Conservation (phyloP, 2,797 vertebrate species). For the Austrolebias charrua region DNA sequence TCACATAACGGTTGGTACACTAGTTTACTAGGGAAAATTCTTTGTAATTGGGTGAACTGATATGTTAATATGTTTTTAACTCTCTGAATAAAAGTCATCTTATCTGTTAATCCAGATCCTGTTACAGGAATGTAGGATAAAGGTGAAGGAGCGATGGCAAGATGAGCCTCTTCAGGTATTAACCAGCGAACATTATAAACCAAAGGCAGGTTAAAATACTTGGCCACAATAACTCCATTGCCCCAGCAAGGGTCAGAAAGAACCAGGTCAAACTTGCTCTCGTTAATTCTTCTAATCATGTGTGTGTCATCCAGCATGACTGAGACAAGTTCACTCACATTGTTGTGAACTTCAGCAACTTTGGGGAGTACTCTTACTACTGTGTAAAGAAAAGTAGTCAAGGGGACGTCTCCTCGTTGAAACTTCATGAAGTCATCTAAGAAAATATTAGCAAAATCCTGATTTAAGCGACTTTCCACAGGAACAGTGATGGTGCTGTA, state of each 20-base stretch:
- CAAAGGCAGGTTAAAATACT: constrained; percentile 58
- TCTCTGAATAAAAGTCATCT: constrained; percentile 48
- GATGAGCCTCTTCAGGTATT: constrained; percentile 40
- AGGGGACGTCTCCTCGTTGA: constrained; percentile 30
- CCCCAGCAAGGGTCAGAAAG: constrained; percentile 57
- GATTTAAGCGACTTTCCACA: constrained; percentile 34
- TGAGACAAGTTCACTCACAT: constrained; percentile 20
- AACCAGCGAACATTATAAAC: constrained; percentile 62
- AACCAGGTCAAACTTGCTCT: constrained; percentile 51
- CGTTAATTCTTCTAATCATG: constrained; percentile 30
- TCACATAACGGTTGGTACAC: constrained; percentile 12
- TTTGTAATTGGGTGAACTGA: neutral
- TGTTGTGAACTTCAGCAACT: constrained; percentile 15
- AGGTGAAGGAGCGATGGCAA: constrained; percentile 57
- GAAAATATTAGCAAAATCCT: neutral
- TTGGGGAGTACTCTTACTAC: constrained; percentile 1
- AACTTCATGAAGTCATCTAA: neutral
- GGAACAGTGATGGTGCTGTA: constrained; percentile 21
- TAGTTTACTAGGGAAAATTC: neutral
- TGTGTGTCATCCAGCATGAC: constrained; percentile 29
- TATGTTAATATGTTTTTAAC: constrained; percentile 3
- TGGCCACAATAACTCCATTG: constrained; percentile 50
- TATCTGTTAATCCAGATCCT: constrained; percentile 35
- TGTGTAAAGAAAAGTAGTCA: constrained; percentile 14
- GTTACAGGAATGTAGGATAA: constrained; percentile 50